These are phyloP conservation scores for Muscicapa striata DNA, from an alignment of 2,797 vertebrate genomes.

Conservation along the genomic window DNA sequence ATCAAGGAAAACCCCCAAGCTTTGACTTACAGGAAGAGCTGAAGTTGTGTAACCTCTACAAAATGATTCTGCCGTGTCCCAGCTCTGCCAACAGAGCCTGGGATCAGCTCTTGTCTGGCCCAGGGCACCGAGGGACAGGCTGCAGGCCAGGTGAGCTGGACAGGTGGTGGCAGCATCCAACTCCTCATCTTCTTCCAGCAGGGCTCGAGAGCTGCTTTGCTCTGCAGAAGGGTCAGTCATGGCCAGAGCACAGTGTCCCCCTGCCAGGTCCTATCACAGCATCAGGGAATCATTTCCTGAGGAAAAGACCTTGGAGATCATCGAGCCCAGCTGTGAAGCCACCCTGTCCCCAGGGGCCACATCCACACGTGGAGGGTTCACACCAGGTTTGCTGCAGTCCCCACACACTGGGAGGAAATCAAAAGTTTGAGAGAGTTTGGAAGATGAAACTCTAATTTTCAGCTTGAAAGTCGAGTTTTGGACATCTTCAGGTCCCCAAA, in stretches of 20 bases:
- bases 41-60: neutral
- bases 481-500: neutral
- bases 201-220: neutral
- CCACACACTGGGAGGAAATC: neutral
- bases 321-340: neutral
- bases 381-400: neutral
- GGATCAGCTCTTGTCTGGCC: neutral
- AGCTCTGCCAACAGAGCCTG: neutral
- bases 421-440: neutral
- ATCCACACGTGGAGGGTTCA: neutral
- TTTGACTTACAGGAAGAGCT: slow-evolving; percentile 26
- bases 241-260: neutral
- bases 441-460: neutral
- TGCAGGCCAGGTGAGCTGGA: neutral
- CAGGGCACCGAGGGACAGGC: neutral
- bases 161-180: neutral
- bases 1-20: neutral
- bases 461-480: neutral
- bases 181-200: neutral
- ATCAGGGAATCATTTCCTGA: neutral
- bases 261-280: neutral
- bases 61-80: neutral
- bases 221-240: neutral
- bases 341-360: neutral
- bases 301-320: neutral